Conservation (phyloP, 2,113 vertebrate species). For the Scatophagus argus region DNA sequence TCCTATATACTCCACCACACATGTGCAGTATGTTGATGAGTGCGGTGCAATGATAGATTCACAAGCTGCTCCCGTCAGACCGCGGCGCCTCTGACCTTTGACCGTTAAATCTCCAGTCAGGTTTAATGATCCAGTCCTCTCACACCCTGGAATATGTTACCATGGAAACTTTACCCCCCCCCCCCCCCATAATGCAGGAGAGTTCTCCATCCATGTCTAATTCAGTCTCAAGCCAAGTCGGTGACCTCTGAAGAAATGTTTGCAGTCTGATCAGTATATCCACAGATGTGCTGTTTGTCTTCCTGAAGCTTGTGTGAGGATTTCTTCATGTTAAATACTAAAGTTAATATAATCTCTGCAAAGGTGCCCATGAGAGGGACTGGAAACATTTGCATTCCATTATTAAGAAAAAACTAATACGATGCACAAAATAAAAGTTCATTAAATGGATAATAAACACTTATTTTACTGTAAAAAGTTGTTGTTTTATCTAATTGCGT, state of each 20-base stretch:
- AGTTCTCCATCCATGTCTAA: constrained; percentile 72
- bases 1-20: neutral
- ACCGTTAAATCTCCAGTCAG: constrained; percentile 78
- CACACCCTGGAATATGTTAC: constrained; percentile 76
- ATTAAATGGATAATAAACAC: neutral
- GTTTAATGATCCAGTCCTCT: constrained; percentile 79
- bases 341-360: constrained; percentile 49
- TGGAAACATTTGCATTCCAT: constrained; percentile 17
- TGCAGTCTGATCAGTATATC: constrained; percentile 62
- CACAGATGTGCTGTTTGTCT: constrained; percentile 45
- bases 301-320: constrained; percentile 49
- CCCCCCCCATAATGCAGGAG: constrained; percentile 64
- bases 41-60: constrained; percentile 62
- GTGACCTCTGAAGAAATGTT: constrained; percentile 71
- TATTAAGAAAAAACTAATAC: neutral
- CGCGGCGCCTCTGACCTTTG: constrained; percentile 65
- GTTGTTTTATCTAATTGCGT: neutral
- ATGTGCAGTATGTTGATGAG: constrained; percentile 69
- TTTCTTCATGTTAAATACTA: constrained; percentile 61
- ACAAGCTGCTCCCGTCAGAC: constrained; percentile 60
- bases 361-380: constrained; percentile 5
- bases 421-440: neutral
- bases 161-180: constrained; percentile 64
- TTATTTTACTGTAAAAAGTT: constrained; percentile 2
- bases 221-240: constrained; percentile 73